Evolutionary conservation across 2,113 vertebrate species (phyloP), one percentile per base, ranked within the genome.

Genomic region (Micromys minutus): DNA sequence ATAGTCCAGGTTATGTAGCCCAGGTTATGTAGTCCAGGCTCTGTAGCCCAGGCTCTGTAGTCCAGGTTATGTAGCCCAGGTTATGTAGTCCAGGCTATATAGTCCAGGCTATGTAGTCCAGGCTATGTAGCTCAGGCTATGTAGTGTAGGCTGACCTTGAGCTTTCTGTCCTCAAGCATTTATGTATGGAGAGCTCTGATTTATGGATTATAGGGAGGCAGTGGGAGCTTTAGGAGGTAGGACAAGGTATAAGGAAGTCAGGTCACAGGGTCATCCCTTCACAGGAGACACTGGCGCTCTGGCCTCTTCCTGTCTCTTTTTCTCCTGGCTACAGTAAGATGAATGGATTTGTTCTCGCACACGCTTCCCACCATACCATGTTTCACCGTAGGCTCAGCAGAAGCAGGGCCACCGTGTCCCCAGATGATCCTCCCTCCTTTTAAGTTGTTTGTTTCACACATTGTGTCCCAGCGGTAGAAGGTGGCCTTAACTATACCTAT

Each of bases 401-500:
- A 17, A 59, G 52, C 87, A 75, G n/a, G 72, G 13, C 50, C 24
- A 59, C 17, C 67, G 21, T 21, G n/a, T 12, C 12, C 47, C 69
- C 2, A 21, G 29, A 42, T 45, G 16, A 11, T 7, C 65, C 57
- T 74, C 29, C n/a, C 26, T 74, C 52, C 15, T 21, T 29, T 22
- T 29, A 42, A 42, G n/a, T 29, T 19, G 16, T 74, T 74, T 57
- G 21, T 74, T 55, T 57, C 15, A 72, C 15, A 80, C 13, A 80
- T n/a, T 55, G 26, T 55, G 63, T 55, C 47, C 52, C 22, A 71
- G 47, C 31, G 47, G 29, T 5, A 71, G 85, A 17, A 72, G 26
- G 42, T 29, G n/a, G 24, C 0, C 0, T 83, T 29, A 2, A 0
- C 2, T 0, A 34, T 29, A 2, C 0, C 2, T 0, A 34, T 15